A percentile compares a stretch with the other conserved stretches of the same genome.
These are phyloP conservation scores for Umimayanthus chanpuru DNA, from an alignment of 92 coral and sea anemone species.

Conservation along the genomic window DNA sequence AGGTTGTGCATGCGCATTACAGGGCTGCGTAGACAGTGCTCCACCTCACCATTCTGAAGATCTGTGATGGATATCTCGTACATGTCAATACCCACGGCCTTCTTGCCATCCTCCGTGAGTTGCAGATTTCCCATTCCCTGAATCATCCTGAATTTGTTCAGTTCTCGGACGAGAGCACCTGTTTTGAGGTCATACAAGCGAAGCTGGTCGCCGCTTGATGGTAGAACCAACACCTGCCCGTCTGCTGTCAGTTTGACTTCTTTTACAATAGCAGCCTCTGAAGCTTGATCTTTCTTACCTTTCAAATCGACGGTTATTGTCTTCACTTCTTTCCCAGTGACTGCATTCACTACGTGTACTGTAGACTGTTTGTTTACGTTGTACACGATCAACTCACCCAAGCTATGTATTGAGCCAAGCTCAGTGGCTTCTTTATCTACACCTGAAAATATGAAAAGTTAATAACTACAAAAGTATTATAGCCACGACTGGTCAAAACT, in stretches of 20 bases:
- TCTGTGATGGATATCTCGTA: conserved; percentile 81
- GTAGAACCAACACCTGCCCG: conserved; percentile 76
- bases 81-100: conserved; percentile 74
- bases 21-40: conserved; percentile 76
- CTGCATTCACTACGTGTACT: conserved; percentile 74
- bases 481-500: background rate
- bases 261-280: conserved; percentile 50
- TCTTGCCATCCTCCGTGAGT: conserved; percentile 85
- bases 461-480: background rate
- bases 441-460: background rate
- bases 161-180: conserved; percentile 78
- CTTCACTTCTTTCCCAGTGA: conserved; percentile 76
- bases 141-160: conserved; percentile 77
- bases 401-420: conserved; percentile 79
- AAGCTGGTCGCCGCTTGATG: conserved; percentile 71
- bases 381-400: conserved; percentile 68
- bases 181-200: conserved; percentile 77
- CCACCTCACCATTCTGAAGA: conserved; percentile 76
- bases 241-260: conserved; percentile 69
- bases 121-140: conserved; percentile 72
- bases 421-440: conserved; percentile 55
- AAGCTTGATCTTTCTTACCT: conserved; percentile 40
- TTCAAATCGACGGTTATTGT: conserved; percentile 62
- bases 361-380: conserved; percentile 65
- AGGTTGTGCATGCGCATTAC: conserved; percentile 66